Conservation (phyloP, 2,888 invertebrate species). For the Andrena chrysosceles region DNA sequence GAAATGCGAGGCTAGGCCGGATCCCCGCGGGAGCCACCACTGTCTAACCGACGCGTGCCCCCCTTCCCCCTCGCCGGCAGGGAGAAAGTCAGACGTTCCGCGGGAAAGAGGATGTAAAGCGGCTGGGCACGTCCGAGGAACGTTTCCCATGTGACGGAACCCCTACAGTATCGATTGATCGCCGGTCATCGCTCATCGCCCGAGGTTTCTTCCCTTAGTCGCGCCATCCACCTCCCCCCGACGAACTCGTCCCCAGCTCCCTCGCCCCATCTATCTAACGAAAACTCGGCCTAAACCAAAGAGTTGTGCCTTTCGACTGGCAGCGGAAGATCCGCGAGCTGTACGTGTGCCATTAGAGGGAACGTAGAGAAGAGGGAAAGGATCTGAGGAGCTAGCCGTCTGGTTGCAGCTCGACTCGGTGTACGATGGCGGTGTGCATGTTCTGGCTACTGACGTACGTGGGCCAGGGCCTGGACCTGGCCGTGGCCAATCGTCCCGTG, state of each 20-base stretch:
- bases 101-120: slow-evolving; percentile 1
- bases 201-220: slow-evolving; percentile 36
- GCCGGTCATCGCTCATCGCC: slow-evolving; percentile 48
- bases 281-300: slow-evolving; percentile 68
- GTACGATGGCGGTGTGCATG: slow-evolving; percentile 81
- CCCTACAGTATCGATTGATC: slow-evolving; percentile 61
- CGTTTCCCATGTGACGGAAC: slow-evolving; percentile 53
- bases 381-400: not conserved
- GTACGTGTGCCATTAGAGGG: not conserved
- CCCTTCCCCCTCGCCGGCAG: not conserved
- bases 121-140: slow-evolving; percentile 17
- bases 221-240: not conserved
- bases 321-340: slow-evolving; percentile 33
- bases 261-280: slow-evolving; percentile 45
- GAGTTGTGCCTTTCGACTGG: slow-evolving; percentile 68
- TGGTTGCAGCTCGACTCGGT: not conserved
- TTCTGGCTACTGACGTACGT: slow-evolving; percentile 82
- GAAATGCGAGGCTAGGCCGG: slow-evolving; percentile 25
- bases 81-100: not conserved
- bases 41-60: not conserved
- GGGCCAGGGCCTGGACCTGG: slow-evolving; percentile 81
- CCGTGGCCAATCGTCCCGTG: slow-evolving; percentile 79
- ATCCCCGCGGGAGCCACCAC: not conserved
- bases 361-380: not conserved
- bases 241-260: slow-evolving; percentile 5